Base-by-base conservation (phyloP, 2,797 vertebrate genomes). In the Chloroceryle inda region DNA sequence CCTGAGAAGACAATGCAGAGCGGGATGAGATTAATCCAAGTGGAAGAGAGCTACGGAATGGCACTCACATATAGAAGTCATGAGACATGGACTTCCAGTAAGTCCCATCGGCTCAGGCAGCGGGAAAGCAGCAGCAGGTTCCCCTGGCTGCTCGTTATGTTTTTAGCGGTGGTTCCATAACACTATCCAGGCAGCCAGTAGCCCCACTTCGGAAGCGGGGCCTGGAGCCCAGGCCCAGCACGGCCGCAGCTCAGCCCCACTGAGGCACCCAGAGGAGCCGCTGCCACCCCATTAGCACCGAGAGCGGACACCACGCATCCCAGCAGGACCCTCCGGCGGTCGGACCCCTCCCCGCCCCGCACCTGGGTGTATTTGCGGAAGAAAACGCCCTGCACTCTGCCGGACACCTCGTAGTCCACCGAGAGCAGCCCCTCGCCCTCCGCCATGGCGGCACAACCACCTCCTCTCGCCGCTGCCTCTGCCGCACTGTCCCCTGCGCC, bases 321-420 rank as follows among this genome's bases (percentile, higher is more conserved):
- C 58, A 5, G 24, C 13, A 15, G 24, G 23, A 23, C 47, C 47
- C 47, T 26, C 24, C 7, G 47, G 13, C 47, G 47, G 24, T 13
- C 47, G 4, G 13, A 26, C 11, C 27, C 18, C 16, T 10, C 23
- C 40, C 10, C 35, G 33, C 31, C 74, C 88, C 97, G 93, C 97
- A 99, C 99, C 98, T 99, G 99, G 3, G 99, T 99, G 97, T 99
- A 98, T 97, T 99, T 99, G 87, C 99, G 98, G 97, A 99, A 99
- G 97, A 99, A 99, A 69, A 99, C 99, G 47, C 99, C 99, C 97
- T 99, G 99, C 68, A 99, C 99, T 96, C 95, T 99, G 62, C 99
- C 99, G 97, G 94, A 99, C 87, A 99, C 96, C 96, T 99, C 99
- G 96, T 99, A 99, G 94, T 99, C 99, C 98, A 99, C 98, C 11